Base-by-base conservation (phyloP, 2,888 invertebrate species). In the Serripes groenlandicus region DNA sequence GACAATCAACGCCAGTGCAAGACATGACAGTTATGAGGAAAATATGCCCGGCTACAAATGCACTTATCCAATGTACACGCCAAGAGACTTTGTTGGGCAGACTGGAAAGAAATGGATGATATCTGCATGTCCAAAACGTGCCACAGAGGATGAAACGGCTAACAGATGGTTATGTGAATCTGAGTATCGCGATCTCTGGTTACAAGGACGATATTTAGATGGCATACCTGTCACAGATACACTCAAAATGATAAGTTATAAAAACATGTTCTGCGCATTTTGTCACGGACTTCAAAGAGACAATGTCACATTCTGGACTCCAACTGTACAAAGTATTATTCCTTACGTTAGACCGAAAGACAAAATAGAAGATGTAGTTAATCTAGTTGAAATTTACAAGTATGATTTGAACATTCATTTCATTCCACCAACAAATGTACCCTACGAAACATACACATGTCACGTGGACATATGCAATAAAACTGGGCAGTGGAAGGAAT, bases 221-320 rank as follows among this genome's bases (percentile, higher is more conserved):
- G 32, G 34, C n/a, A 3, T 32, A 18, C 62, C 34, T 2, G 62
- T 62, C 32, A 62, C 62, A n/a, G 62, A 62, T 34, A 62, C 32
- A 34, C 7, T 32, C 11, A 3, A 1, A n/a, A 30, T n/a, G 34
- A 62, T 18, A 11, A 32, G 34, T 4, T 69, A 52, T 32, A 69
- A 69, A 52, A 69, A 69, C 37, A 69, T 69, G 49, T 52, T 52
- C 21, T 69, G 69, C 30, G 69, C 69, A 26, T 3, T 15, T 30
- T 69, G 69, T 28, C 49, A 69, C 30, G 69, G 69, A 52, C 69
- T 69, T 15, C n/a, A 49, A 49, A 52, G 52, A 30, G 69, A 69
- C 18, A 52, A 69, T 69, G 49, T 69, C 21, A 52, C 30, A 30
- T 3, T 49, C n/a, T 69, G 69, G 69, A 52, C 28, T 18, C 9